These are phyloP conservation scores for Oceanites oceanicus DNA, from an alignment of 2,113 vertebrate genomes.

Conservation along the genomic window DNA sequence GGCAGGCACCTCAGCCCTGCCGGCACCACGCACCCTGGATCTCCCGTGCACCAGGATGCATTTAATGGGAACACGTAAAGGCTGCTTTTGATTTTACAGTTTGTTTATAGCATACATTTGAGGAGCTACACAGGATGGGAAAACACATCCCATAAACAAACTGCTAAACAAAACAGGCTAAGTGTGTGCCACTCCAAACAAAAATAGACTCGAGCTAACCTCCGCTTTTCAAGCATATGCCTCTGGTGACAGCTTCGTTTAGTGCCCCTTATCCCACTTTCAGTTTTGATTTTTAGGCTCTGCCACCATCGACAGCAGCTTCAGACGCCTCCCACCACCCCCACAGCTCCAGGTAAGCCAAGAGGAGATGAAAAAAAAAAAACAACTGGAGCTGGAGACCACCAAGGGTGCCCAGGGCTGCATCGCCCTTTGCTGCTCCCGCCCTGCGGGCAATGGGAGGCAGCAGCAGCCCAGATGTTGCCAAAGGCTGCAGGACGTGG, in stretches of 20 bases:
- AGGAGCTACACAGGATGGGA: slow-evolving; percentile 31
- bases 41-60: not conserved
- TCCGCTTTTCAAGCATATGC: slow-evolving; percentile 5
- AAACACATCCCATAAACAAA: slow-evolving; percentile 55
- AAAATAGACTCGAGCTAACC: slow-evolving; percentile 25
- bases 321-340: not conserved
- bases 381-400: not conserved
- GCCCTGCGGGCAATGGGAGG: not conserved
- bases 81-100: slow-evolving; percentile 27
- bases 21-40: not conserved
- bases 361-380: not conserved
- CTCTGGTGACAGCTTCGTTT: not conserved
- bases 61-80: not conserved
- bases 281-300: not conserved
- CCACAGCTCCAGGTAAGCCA: not conserved
- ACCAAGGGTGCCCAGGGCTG: not conserved
- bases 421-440: not conserved
- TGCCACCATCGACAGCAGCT: not conserved
- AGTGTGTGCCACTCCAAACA: slow-evolving; percentile 17
- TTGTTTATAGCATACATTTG: slow-evolving; percentile 35
- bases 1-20: not conserved
- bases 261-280: not conserved
- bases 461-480: not conserved
- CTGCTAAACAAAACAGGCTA: slow-evolving; percentile 50
- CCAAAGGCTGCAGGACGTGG: not conserved